Evolutionary conservation across 2,888 invertebrate genomes (phyloP), one percentile per base, ranked within the genome.

Genomic region (Leptinotarsa tumamoca): DNA sequence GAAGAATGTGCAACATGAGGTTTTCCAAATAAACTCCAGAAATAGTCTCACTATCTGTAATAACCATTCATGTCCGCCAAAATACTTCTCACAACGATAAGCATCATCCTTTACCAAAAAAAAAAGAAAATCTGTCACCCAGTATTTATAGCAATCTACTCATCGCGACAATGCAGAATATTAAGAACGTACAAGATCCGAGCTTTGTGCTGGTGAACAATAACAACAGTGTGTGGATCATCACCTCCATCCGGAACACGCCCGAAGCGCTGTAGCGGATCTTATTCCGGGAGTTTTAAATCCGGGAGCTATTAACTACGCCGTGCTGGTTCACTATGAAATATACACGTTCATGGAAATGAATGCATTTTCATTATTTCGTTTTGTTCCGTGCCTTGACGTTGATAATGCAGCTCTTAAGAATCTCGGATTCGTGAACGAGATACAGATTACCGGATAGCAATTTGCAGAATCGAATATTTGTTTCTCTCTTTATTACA

Each of bases 331-430:
- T 81, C 79, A 81, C 81, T 81, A 84, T 82, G 79, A 80, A 83
- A 83, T 80, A 80, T 81, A 83, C 85, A 83, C 84, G 84, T 84
- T 83, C 85, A 81, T 81, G 81, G 83, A 86, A 86, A 85, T 84
- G 86, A 86, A 86, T 86, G 86, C 86, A 86, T 86, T 86, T 86
- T 83, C 85, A 84, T 86, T 85, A 83, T 84, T 83, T 82, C 75
- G 83, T 82, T 83, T 84, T 83, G 82, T 84, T 72, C 74, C 80
- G 80, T 74, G 80, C 78, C 80, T 81, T 80, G 80, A 80, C 83
- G 80, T 82, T 83, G 82, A 82, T 82, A 81, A 82, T 83, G 79
- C 80, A 80, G 80, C 80, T 74, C 78, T 80, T 80, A 80, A 82
- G 77, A 76, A 77, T 76, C 74, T 76, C 71, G 73, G 73, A 77